phyloP scores from a whole-genome alignment of 2,888 invertebrate species.

The Lithosia quadra region DNA sequence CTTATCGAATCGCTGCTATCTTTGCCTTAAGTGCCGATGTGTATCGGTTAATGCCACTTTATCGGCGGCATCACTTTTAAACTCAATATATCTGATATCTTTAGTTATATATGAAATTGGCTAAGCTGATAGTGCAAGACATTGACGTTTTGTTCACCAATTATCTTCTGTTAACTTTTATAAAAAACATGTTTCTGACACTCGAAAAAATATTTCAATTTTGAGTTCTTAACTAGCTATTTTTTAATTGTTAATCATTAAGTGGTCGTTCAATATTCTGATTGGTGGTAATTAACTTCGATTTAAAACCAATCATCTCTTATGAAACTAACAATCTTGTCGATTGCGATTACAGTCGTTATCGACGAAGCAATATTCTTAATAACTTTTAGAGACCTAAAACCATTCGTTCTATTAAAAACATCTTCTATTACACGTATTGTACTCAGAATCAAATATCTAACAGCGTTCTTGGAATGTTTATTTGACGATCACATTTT shows the following conservation, averaged over 20 bases:
- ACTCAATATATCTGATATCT: conserved; percentile 67
- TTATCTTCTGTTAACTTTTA: conserved; percentile 13
- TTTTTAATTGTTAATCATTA: conserved; percentile 35
- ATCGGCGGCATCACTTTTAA: conserved; percentile 74
- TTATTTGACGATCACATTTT: conserved; percentile 52
- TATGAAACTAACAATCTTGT: conserved; percentile 41
- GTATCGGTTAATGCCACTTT: conserved; percentile 77
- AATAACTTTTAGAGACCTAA: conserved; percentile 16
- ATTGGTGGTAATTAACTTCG: conserved; percentile 34
- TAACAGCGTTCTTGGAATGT: conserved; percentile 13
- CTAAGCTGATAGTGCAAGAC: conserved; percentile 53
- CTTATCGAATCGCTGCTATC: conserved; percentile 72
- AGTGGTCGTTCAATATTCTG: conserved; percentile 32
- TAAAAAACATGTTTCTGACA: conserved; percentile 6
- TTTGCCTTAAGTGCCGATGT: conserved; percentile 79
- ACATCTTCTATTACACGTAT: neutral
- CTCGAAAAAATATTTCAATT: neutral
- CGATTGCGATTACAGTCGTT: conserved; percentile 38
- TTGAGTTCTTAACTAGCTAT: conserved; percentile 19
- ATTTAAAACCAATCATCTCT: conserved; percentile 27
- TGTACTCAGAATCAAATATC: conserved; percentile 10
- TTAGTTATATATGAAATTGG: conserved; percentile 64
- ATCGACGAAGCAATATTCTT: conserved; percentile 39
- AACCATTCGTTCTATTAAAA: neutral
- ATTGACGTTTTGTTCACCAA: conserved; percentile 31